Evolutionary conservation across 1,140 invertebrate species (phyloP), one percentile per base, ranked within the genome.

Genomic region (Aphidius gifuensis): DNA sequence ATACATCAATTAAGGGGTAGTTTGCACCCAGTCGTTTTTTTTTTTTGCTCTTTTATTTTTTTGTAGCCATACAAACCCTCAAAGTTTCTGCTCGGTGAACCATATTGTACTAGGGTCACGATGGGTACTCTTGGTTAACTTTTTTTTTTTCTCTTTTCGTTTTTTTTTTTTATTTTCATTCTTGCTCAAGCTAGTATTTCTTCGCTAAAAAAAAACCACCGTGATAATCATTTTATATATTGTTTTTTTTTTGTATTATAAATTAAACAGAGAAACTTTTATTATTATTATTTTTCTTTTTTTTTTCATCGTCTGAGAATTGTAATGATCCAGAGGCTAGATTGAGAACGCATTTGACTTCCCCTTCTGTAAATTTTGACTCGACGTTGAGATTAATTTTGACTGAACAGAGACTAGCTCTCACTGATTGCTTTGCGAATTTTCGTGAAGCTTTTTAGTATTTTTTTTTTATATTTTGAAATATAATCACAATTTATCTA

Each of bases 361-460:
- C 44, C 51, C 45, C 40, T 49, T 47, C 40, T 39, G 44, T 55
- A 58, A 63, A 63, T 58, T 63, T 63, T 63, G 61, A 51, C 61
- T 43, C 46, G 61, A 63, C 61, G 61, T 63, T 63, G 64, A 66
- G 65, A 66, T 66, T 66, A 66, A 66, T 66, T 66, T 64, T 66
- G 65, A 62, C 65, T 60, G 65, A 66, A 64, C 65, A 62, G 63
- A 59, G 65, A 66, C 62, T 62, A 64, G 59, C 62, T 64, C 67
- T 66, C 64, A 58, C 62, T 65, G 67, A 68, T 68, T 68, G 66
- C 67, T 68, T 68, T 68, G 62, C 61, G 64, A 68, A 68, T 68
- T 68, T 68, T 68, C 64, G 62, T 68, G 59, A 32, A 32, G 23
- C 23, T 32, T 32, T 32, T 32, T 32, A 32, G 23, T 32, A 32